A percentile compares a stretch with the other conserved stretches of the same genome.
Conservation (phyloP, 92 coral and sea anemone species). For the Parazoanthus atlanticus region DNA sequence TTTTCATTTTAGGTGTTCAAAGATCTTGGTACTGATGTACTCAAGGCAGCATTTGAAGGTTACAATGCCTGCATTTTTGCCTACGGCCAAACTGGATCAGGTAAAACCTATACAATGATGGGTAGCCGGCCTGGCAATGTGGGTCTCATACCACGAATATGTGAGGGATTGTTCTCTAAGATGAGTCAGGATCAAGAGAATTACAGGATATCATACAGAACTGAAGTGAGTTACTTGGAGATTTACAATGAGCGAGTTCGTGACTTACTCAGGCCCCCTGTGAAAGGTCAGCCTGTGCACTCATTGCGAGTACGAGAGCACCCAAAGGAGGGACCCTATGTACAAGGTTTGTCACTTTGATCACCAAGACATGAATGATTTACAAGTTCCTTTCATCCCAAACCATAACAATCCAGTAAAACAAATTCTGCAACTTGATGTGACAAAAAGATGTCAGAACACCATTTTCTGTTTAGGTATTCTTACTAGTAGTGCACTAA, state of each 20-base stretch:
- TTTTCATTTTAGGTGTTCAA: conserved; percentile 73
- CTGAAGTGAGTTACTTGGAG: conserved; percentile 97
- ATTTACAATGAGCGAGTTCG: conserved; percentile 97
- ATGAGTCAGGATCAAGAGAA: conserved; percentile 79
- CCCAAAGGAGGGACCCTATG: conserved; percentile 98
- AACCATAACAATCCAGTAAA: no score
- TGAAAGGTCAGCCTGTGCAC: conserved; percentile 83
- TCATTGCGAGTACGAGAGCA: conserved; percentile 93
- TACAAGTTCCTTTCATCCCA: no score
- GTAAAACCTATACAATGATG: conserved; percentile 98
- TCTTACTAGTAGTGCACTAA: no score
- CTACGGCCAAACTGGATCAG: conserved; percentile 98
- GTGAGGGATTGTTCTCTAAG: conserved; percentile 90
- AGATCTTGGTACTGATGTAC: conserved; percentile 94
- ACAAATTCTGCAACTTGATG: no score
- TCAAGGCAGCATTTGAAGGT: conserved; percentile 96
- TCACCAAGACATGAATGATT: no score
- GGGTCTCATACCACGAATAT: conserved; percentile 95
- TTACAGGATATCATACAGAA: conserved; percentile 83
- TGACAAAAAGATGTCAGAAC: no score
- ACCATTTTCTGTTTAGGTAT: no score
- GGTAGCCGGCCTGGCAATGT: conserved; percentile 70
- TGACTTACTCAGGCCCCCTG: conserved; percentile 90
- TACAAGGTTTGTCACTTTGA: conserved; percentile 72
- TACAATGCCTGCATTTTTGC: conserved; percentile 99